These are phyloP conservation scores for Augiades crinisus DNA, from an alignment of 2,888 invertebrate species.

Conservation along the genomic window DNA sequence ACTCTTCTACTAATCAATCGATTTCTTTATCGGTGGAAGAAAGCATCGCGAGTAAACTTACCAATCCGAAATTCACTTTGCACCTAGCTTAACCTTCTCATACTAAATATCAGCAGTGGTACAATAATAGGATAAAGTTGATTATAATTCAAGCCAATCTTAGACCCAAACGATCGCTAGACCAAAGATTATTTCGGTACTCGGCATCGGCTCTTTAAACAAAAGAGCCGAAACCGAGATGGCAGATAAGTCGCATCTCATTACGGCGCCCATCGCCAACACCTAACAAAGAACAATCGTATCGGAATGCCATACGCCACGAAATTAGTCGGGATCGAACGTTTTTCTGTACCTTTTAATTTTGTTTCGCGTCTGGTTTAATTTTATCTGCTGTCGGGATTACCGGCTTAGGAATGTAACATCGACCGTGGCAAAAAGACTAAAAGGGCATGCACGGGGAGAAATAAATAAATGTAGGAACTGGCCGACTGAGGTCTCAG, in stretches of 20 bases:
- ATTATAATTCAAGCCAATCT: too few species aligned
- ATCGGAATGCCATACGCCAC: constrained; percentile 69
- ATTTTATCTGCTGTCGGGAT: constrained; percentile 80
- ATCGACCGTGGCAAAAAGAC: constrained; percentile 67
- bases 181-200: too few species aligned
- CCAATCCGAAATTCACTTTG: too few species aligned
- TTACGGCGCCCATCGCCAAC: constrained; percentile 43
- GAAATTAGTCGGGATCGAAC: constrained; percentile 75
- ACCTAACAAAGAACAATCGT: constrained; percentile 46
- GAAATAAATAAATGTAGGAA: constrained; percentile 78
- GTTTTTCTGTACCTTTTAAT: constrained; percentile 78
- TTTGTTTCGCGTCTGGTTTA: constrained; percentile 81
- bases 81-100: too few species aligned
- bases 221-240: constrained; percentile 41
- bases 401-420: constrained; percentile 80
- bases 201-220: constrained; percentile 34
- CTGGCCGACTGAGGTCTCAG: constrained; percentile 70
- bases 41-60: too few species aligned
- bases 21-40: too few species aligned
- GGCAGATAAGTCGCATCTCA: constrained; percentile 44
- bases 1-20: too few species aligned
- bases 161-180: too few species aligned
- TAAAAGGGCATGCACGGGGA: constrained; percentile 72
- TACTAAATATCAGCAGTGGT: too few species aligned
- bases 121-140: too few species aligned